Evolutionary conservation across 2,113 vertebrate genomes (phyloP).

Genomic region (Sigmodon hispidus): DNA sequence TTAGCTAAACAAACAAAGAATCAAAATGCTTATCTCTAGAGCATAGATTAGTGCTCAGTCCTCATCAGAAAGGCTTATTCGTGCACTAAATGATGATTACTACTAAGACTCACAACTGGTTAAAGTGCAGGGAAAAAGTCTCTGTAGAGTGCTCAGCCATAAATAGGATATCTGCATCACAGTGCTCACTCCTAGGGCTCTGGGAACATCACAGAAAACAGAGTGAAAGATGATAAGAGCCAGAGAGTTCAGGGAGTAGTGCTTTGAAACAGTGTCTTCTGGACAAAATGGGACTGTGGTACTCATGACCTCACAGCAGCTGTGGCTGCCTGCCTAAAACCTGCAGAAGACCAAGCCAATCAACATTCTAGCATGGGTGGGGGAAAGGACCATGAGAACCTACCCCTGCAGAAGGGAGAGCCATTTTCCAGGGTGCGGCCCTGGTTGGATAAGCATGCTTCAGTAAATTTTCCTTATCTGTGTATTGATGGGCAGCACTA

Average conservation of each 20-base stretch:
- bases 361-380: not conserved
- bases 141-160: not conserved
- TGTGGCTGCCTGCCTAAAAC: not conserved
- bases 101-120: not conserved
- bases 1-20: not conserved
- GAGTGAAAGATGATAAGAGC: too few species aligned
- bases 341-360: not conserved
- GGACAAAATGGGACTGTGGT: too few species aligned
- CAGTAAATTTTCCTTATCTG: not conserved
- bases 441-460: not conserved
- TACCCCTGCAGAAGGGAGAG: not conserved
- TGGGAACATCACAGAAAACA: not conserved
- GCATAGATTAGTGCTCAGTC: not conserved
- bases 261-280: not conserved
- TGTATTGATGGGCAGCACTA: not conserved
- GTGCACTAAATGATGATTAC: not conserved
- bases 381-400: too few species aligned
- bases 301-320: too few species aligned
- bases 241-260: not conserved
- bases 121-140: not conserved
- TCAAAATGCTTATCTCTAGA: not conserved
- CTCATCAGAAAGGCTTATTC: not conserved
- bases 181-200: not conserved
- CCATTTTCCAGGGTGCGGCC: not conserved
- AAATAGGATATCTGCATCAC: not conserved